Evolutionary conservation across 1,140 invertebrate species (phyloP).

Genomic region (Ectropis grisescens): DNA sequence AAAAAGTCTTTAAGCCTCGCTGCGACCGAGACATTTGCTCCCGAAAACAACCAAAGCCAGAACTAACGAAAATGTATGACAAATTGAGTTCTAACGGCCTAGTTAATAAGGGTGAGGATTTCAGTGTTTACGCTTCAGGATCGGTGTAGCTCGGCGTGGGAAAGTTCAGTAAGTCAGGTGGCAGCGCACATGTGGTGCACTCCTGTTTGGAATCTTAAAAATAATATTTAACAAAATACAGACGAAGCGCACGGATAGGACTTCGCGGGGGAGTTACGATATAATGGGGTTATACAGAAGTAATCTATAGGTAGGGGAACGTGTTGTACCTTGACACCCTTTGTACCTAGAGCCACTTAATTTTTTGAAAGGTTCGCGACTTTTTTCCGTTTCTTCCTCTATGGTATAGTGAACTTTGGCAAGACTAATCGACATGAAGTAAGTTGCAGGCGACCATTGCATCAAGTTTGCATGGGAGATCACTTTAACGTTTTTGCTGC

Average conservation of each 20-base stretch:
- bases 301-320: too few relatives aligned
- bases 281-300: too few relatives aligned
- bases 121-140: slow-evolving; percentile 16
- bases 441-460: too few relatives aligned
- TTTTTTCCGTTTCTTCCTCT: too few relatives aligned
- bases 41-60: slow-evolving; percentile 34
- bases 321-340: too few relatives aligned
- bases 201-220: slow-evolving; percentile 53
- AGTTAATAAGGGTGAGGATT: slow-evolving; percentile 2
- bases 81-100: too few relatives aligned
- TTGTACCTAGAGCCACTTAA: too few relatives aligned
- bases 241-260: slow-evolving; percentile 26
- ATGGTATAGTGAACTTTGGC: too few relatives aligned
- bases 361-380: too few relatives aligned
- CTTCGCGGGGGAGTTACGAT: slow-evolving; percentile 49
- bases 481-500: too few relatives aligned
- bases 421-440: too few relatives aligned
- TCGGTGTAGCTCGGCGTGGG: slow-evolving; percentile 46
- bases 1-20: slow-evolving; percentile 47
- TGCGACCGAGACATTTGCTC: slow-evolving; percentile 53
- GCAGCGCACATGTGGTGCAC: slow-evolving; percentile 57
- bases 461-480: too few relatives aligned
- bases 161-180: slow-evolving; percentile 61
- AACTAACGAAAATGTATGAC: slow-evolving; percentile 19
- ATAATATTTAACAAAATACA: slow-evolving; percentile 59